These are phyloP conservation scores for Pardalotus punctatus DNA, from an alignment of 2,113 vertebrate species.

Conservation along the genomic window DNA sequence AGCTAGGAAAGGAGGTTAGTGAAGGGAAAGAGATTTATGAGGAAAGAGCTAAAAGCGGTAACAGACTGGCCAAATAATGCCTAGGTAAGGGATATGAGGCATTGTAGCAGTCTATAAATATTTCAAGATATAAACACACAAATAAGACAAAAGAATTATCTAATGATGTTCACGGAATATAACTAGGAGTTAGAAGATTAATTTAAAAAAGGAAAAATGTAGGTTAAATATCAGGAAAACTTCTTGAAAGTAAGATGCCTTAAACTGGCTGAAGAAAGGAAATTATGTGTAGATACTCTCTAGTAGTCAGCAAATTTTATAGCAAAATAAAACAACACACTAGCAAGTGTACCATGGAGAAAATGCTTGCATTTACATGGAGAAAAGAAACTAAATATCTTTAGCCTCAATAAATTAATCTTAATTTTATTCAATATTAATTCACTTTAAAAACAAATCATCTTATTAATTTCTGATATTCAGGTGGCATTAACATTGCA, in stretches of 20 bases:
- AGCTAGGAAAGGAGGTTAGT: background rate
- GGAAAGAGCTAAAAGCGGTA: slow-evolving; percentile 32
- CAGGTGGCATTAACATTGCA: background rate
- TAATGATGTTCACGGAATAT: background rate
- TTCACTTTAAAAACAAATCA: background rate
- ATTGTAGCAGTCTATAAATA: slow-evolving; percentile 55
- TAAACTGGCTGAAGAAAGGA: background rate
- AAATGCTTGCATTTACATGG: background rate
- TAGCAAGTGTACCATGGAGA: background rate
- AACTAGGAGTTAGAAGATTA: slow-evolving; percentile 23
- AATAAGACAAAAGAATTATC: slow-evolving; percentile 38
- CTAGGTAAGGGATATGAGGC: background rate
- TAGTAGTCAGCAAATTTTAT: background rate
- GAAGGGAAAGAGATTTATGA: slow-evolving; percentile 24
- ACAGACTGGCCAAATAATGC: background rate
- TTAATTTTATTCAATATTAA: background rate
- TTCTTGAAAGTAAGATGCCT: background rate
- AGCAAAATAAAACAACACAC: background rate
- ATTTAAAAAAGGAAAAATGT: background rate
- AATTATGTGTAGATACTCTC: background rate
- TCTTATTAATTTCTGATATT: background rate
- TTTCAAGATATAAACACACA: slow-evolving; percentile 14
- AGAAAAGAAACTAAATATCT: background rate
- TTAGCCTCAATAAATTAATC: background rate
- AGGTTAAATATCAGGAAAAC: background rate